Conservation (phyloP, 1,140 invertebrate genomes). For the Diabrotica undecimpunctata region DNA sequence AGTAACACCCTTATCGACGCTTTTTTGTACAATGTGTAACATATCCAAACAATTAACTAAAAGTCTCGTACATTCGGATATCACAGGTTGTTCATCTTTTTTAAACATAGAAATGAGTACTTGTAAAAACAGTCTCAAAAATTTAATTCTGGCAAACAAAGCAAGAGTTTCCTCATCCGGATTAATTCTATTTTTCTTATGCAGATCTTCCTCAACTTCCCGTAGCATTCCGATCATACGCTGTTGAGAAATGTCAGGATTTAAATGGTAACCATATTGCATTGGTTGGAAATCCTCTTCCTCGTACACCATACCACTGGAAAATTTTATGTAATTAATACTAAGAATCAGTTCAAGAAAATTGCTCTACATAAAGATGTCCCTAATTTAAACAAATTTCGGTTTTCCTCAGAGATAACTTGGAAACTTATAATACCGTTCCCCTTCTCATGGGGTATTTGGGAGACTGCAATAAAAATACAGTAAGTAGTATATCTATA, state of each 20-base stretch:
- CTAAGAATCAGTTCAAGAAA: too few species aligned
- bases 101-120: constrained; percentile 65
- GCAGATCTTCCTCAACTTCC: constrained; percentile 89
- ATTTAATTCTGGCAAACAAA: constrained; percentile 77
- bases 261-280: constrained; percentile 86
- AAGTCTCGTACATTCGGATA: constrained; percentile 63
- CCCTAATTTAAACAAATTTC: too few species aligned
- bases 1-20: constrained; percentile 70
- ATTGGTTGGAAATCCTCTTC: constrained; percentile 96
- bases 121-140: constrained; percentile 81
- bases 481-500: too few species aligned
- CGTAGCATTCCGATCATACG: constrained; percentile 77
- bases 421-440: too few species aligned
- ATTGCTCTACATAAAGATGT: too few species aligned
- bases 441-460: too few species aligned
- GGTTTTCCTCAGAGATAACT: too few species aligned
- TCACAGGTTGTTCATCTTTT: constrained; percentile 55
- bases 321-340: background rate
- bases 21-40: constrained; percentile 75
- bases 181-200: constrained; percentile 65
- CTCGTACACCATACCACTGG: constrained; percentile 79
- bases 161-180: constrained; percentile 58
- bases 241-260: constrained; percentile 75
- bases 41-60: constrained; percentile 69
- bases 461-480: too few species aligned